Conservation (phyloP, 2,888 invertebrate species). For the Blomia tropicalis region DNA sequence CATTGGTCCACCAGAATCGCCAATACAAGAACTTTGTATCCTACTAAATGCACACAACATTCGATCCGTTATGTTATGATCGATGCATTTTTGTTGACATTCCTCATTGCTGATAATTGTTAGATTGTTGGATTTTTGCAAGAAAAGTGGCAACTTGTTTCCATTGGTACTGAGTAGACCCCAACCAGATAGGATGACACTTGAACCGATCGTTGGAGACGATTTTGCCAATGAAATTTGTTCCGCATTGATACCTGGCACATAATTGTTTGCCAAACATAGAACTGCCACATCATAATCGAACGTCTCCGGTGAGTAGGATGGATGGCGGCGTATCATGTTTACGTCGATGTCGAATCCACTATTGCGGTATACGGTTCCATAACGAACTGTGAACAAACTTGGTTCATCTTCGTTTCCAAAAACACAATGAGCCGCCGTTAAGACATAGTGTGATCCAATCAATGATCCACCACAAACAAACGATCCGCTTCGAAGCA, state of each 20-base stretch:
- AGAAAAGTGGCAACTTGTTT: neutral
- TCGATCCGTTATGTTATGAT: neutral
- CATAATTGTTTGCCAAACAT: neutral
- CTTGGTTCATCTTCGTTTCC: too few relatives aligned
- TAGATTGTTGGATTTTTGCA: neutral
- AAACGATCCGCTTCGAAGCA: too few relatives aligned
- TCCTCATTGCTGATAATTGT: neutral
- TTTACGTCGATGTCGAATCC: neutral
- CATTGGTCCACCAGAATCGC: neutral
- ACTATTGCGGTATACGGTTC: neutral
- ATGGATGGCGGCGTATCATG: neutral
- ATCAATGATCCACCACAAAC: too few relatives aligned
- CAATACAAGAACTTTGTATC: neutral
- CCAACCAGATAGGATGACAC: neutral
- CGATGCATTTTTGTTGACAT: neutral
- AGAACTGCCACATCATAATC: neutral
- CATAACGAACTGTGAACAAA: neutral
- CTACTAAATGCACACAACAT: neutral
- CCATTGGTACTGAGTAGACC: neutral
- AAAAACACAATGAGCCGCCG: too few relatives aligned
- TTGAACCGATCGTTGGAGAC: neutral
- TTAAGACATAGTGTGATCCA: too few relatives aligned
- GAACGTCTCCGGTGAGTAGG: neutral
- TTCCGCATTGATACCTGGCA: neutral
- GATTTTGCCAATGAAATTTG: neutral